These are phyloP conservation scores for Nibea coibor DNA, from an alignment of 2,113 vertebrate genomes.

Conservation along the genomic window DNA sequence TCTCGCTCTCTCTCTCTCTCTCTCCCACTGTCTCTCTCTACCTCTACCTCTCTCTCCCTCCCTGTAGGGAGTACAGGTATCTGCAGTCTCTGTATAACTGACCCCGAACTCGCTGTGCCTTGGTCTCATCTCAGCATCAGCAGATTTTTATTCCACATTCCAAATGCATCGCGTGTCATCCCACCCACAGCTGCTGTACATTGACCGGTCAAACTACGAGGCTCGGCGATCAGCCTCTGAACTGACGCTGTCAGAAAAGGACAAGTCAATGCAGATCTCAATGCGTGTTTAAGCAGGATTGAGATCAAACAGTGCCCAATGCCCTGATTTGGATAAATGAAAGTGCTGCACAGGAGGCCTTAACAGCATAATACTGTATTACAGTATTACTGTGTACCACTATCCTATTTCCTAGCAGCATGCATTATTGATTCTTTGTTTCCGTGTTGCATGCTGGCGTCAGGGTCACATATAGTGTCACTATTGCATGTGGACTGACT, in stretches of 20 bases:
- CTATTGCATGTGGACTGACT: slow-evolving; percentile 21
- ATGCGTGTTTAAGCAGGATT: neutral
- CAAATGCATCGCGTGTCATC: slow-evolving; percentile 11
- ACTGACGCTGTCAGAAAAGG: neutral
- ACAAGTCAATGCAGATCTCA: slow-evolving; percentile 18
- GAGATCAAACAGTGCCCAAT: neutral
- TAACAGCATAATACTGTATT: neutral
- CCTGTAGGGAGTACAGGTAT: slow-evolving; percentile 72
- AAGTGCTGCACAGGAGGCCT: neutral
- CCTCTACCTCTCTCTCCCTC: slow-evolving; percentile 22
- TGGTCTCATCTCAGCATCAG: slow-evolving; percentile 28
- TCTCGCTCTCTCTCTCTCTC: slow-evolving; percentile 19
- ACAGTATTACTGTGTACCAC: neutral
- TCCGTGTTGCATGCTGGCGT: slow-evolving; percentile 41
- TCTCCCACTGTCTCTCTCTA: slow-evolving; percentile 17
- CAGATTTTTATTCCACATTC: slow-evolving; percentile 33
- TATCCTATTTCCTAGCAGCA: slow-evolving; percentile 11
- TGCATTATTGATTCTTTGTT: slow-evolving; percentile 55
- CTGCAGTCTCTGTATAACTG: slow-evolving; percentile 67
- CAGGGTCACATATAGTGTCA: slow-evolving; percentile 34
- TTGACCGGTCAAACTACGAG: neutral
- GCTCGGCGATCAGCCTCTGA: neutral
- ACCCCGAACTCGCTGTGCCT: slow-evolving; percentile 31
- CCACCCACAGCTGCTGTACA: neutral
- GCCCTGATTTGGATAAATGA: neutral